These are phyloP conservation scores for Holothuria glaberrima DNA, from an alignment of 35 echinoderm and acorn worm species.

Conservation along the genomic window DNA sequence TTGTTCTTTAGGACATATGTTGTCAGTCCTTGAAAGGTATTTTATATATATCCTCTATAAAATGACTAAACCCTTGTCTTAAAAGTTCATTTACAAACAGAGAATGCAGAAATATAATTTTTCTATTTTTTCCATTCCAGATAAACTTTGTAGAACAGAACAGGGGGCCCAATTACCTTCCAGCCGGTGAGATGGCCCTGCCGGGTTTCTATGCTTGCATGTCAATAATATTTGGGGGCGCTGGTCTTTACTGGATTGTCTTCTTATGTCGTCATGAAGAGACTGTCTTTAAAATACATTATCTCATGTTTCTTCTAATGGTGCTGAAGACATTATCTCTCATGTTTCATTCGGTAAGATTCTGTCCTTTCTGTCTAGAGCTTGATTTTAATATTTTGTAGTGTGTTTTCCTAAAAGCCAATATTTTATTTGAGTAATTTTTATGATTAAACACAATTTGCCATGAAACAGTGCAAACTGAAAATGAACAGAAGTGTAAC, in stretches of 20 bases:
- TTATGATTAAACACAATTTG: too few relatives aligned
- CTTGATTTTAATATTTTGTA: too few relatives aligned
- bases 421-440: neutral
- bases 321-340: constrained; percentile 79
- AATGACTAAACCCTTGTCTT: too few relatives aligned
- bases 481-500: too few relatives aligned
- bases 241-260: constrained; percentile 80
- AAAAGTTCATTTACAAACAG: too few relatives aligned
- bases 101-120: too few relatives aligned
- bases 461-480: too few relatives aligned
- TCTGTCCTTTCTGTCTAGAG: neutral
- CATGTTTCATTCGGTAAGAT: constrained; percentile 95
- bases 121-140: constrained; percentile 27
- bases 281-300: constrained; percentile 95
- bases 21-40: too few relatives aligned
- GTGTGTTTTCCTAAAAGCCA: neutral
- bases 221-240: constrained; percentile 79
- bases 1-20: too few relatives aligned
- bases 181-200: constrained; percentile 84
- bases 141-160: constrained; percentile 82
- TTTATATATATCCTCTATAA: too few relatives aligned
- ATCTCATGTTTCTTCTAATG: constrained; percentile 83
- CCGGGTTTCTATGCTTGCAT: constrained; percentile 72
- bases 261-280: constrained; percentile 76
- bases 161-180: constrained; percentile 76